Percentiles rank a stretch among this genome's conserved stretches.
phyloP scores from a whole-genome alignment of 2,888 invertebrate genomes.

The Orthonychiurus folsomi region DNA sequence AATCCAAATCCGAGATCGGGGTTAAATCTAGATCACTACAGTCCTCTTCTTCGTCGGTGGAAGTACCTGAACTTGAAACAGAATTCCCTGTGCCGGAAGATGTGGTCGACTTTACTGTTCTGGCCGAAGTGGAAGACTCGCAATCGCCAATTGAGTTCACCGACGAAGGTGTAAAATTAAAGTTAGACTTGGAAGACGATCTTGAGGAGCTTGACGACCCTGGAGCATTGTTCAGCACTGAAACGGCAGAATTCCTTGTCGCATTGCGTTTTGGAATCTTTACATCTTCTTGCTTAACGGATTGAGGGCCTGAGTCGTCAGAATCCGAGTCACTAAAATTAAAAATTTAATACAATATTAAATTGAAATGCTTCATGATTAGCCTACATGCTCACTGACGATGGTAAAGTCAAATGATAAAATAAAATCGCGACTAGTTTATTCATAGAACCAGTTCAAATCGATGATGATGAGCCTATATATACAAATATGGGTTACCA shows the following conservation, averaged over 20 bases:
- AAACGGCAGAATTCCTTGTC: too few relatives aligned
- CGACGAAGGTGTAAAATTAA: not conserved
- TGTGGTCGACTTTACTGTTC: not conserved
- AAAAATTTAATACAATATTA: not conserved
- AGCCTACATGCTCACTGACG: too few relatives aligned
- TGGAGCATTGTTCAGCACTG: not conserved
- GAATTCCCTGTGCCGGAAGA: slow-evolving; percentile 3
- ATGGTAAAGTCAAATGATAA: too few relatives aligned
- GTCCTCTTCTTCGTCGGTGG: not conserved
- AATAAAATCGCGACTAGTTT: too few relatives aligned
- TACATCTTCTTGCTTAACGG: not conserved
- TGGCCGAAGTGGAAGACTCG: not conserved
- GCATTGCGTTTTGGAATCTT: not conserved
- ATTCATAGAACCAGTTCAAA: too few relatives aligned
- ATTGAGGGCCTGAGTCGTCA: not conserved
- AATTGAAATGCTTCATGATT: too few relatives aligned
- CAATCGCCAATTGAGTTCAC: not conserved
- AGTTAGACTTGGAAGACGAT: slow-evolving; percentile 1
- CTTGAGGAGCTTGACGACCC: not conserved
- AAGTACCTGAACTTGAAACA: not conserved
- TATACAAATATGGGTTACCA: too few relatives aligned
- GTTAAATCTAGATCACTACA: not conserved
- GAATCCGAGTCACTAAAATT: slow-evolving; percentile 9
- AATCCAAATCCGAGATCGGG: not conserved
- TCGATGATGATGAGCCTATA: too few relatives aligned